Conservation (phyloP, 2,797 vertebrate species). For the Margarornis squamiger region DNA sequence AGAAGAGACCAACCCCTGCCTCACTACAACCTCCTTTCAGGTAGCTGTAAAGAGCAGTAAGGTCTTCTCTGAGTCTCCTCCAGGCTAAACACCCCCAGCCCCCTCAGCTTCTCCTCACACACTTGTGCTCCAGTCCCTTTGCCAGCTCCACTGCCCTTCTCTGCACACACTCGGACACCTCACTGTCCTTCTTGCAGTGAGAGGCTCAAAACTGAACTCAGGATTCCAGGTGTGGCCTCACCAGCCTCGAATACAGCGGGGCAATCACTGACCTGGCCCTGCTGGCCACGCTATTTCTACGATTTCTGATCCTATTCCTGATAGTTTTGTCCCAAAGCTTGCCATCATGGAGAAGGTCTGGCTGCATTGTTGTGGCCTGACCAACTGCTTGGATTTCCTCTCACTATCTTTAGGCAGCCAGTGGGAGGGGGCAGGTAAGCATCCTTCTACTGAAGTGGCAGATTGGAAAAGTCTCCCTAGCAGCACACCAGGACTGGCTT, state of each 20-base stretch:
- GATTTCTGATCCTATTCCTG: neutral
- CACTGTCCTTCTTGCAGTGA: neutral
- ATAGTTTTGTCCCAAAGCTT: neutral
- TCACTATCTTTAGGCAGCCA: neutral
- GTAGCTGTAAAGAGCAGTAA: rapidly evolving
- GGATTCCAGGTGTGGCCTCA: neutral
- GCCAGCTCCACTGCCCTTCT: neutral
- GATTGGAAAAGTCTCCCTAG: neutral
- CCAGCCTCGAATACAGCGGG: rapidly evolving
- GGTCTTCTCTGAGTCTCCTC: neutral
- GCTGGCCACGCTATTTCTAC: rapidly evolving
- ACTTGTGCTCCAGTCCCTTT: neutral
- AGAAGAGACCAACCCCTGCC: neutral
- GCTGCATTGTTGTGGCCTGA: neutral
- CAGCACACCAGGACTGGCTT: neutral
- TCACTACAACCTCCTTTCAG: neutral
- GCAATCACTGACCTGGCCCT: neutral
- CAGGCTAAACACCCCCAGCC: neutral
- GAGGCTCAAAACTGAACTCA: neutral
- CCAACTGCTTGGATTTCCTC: neutral
- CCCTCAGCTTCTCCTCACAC: neutral
- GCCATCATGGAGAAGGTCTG: neutral
- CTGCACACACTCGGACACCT: rapidly evolving
- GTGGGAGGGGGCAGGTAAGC: neutral
- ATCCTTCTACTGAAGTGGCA: neutral